These are phyloP conservation scores for Calyptomena viridis DNA, from an alignment of 2,113 vertebrate species.

Conservation along the genomic window DNA sequence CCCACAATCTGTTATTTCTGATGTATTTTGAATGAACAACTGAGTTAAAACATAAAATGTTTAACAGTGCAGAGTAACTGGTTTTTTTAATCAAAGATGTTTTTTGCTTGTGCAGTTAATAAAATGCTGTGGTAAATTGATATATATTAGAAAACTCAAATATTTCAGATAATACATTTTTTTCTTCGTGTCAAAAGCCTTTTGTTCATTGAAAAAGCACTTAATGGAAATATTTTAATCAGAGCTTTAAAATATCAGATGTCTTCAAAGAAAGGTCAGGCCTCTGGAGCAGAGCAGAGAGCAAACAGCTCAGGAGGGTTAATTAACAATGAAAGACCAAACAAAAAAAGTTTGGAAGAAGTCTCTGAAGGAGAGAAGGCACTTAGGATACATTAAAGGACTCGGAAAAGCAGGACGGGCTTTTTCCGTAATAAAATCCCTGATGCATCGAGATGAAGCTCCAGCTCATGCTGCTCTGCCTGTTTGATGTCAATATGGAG, in stretches of 20 bases:
- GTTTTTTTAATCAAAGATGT: not conserved
- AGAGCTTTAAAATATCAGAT: constrained; percentile 7
- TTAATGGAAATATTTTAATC: constrained; percentile 37
- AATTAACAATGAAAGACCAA: constrained; percentile 35
- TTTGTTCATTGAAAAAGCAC: not conserved
- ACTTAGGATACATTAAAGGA: not conserved
- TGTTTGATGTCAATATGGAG: accelerated
- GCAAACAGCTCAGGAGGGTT: constrained; percentile 28
- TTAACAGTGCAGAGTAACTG: not conserved
- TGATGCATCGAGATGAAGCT: accelerated
- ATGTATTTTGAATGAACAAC: not conserved
- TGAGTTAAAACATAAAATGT: not conserved
- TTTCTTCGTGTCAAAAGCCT: not conserved
- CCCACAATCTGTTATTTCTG: too few species aligned
- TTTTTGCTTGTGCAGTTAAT: not conserved
- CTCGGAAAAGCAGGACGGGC: not conserved
- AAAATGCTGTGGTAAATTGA: not conserved
- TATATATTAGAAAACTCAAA: not conserved
- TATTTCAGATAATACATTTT: not conserved
- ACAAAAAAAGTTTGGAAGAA: not conserved
- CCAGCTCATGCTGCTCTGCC: not conserved
- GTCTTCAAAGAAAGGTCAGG: constrained; percentile 25
- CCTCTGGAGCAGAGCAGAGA: not conserved
- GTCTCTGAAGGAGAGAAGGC: not conserved
- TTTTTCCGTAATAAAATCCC: not conserved